Base-by-base conservation (phyloP, 2,113 vertebrate genomes). In the Ameiurus melas region DNA sequence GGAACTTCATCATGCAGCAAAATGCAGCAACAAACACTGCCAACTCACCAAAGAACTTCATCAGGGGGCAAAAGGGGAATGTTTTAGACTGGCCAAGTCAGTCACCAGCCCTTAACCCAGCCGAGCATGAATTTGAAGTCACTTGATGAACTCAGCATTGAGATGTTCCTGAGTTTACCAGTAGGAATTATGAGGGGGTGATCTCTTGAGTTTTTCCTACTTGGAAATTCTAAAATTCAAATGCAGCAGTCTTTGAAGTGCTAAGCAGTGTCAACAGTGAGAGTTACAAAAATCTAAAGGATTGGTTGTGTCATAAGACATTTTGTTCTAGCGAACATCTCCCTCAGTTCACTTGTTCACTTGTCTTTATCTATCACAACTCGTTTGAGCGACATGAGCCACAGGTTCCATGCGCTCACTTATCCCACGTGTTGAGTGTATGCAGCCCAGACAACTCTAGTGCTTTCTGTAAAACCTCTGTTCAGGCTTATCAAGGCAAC, bases 391-490 rank as follows among this genome's bases (percentile, higher is more conserved):
- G 20, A 86, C 3, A 62, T 17, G 3, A 77, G 73, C 71, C 85
- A 77, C 70, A 75, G 20, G 33, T n/a, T 30, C 57, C 36, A 78
- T 57, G 51, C 73, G 77, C 57, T 82, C 47, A 78, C 62, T 73
- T 12, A 9, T 68, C 33, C 53, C 0, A 2, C 14, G 10, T 39
- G 6, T 51, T 55, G 20, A 25, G 51, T 89, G 87, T 60, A 64
- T 68, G 64, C n/a, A 85, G 14, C 79, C 64, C 86, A 87, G 57
- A 64, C 33, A 66, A 87, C 71, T 60, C 64, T 60, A 57, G 19
- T 81, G 60, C 83, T 85, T 58, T 82, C 66, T 79, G 55, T 20
- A 78, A 81, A 83, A 73, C 82, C 83, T 87, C 57, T 73, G 75
- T 75, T 75, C 73, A 84, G 80, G n/a, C 66, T 85, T 64, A 55